A percentile compares a stretch with the other conserved stretches of the same genome.
Conservation (phyloP, 2,113 vertebrate genomes). For the Melanerpes formicivorus region DNA sequence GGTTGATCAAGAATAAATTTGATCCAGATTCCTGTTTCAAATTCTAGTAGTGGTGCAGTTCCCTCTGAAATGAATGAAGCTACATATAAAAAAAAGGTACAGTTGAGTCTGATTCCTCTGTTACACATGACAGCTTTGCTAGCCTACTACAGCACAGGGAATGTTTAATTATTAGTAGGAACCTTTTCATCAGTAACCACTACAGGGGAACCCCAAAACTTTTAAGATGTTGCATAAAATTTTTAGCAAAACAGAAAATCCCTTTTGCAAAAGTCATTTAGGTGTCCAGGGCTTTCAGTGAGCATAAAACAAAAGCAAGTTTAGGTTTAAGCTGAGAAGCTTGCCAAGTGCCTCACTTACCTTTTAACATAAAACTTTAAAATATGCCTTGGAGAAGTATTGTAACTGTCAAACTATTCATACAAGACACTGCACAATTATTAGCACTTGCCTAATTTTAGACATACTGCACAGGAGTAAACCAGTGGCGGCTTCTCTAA, state of each 20-base stretch:
- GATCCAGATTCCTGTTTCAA: slow-evolving; percentile 50
- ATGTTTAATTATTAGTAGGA: slow-evolving; percentile 11
- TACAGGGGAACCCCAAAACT: not conserved
- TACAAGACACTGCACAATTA: not conserved
- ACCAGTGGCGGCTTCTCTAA: not conserved
- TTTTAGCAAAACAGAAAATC: slow-evolving; percentile 1
- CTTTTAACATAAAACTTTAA: not conserved
- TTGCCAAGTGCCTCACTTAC: not conserved
- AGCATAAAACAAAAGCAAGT: not conserved
- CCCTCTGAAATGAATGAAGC: slow-evolving; percentile 56
- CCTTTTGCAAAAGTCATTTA: not conserved
- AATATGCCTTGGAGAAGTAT: slow-evolving; percentile 1
- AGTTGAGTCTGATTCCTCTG: slow-evolving; percentile 35
- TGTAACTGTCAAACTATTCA: not conserved
- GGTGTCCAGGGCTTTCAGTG: not conserved
- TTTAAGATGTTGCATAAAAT: not conserved
- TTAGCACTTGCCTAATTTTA: not conserved
- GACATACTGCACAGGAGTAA: not conserved
- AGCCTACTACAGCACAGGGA: slow-evolving; percentile 44
- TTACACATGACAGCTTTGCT: slow-evolving; percentile 16
- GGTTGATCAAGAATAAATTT: slow-evolving; percentile 19
- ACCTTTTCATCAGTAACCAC: slow-evolving; percentile 12
- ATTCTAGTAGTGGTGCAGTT: slow-evolving; percentile 34
- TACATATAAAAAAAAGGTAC: not conserved
- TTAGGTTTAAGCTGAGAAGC: not conserved